Evolutionary conservation across 2,888 invertebrate genomes (phyloP).

Genomic region (Phrixothrix hirtus): DNA sequence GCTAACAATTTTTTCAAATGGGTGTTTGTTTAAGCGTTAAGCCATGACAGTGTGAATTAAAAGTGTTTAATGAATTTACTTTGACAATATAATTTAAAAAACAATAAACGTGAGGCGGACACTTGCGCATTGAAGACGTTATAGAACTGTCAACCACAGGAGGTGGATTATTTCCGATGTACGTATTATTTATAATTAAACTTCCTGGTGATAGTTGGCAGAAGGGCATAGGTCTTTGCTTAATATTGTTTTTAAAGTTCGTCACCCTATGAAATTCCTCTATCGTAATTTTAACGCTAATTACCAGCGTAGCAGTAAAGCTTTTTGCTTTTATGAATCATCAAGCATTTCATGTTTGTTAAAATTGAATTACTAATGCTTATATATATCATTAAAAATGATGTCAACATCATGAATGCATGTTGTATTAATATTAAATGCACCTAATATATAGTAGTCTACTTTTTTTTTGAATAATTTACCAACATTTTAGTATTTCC

Average conservation of each 20-base stretch:
- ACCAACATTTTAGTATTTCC: conserved; percentile 13
- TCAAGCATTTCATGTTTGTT: conserved; percentile 12
- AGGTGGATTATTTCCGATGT: conserved; percentile 35
- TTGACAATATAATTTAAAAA: conserved; percentile 39
- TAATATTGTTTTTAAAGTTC: conserved; percentile 29
- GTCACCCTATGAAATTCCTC: conserved; percentile 17
- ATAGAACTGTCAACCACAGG: conserved; percentile 30
- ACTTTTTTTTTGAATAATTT: conserved; percentile 33
- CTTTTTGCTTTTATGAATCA: conserved; percentile 23
- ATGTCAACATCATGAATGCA: conserved; percentile 19
- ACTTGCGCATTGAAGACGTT: conserved; percentile 25
- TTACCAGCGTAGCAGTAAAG: conserved; percentile 16
- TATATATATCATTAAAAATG: conserved; percentile 18
- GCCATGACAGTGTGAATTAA: conserved; percentile 56
- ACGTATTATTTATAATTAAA: conserved; percentile 35
- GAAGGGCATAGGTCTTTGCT: conserved; percentile 29
- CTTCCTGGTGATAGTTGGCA: conserved; percentile 30
- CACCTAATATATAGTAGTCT: conserved; percentile 22
- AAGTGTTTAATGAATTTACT: conserved; percentile 47
- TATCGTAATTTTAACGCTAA: conserved; percentile 10
- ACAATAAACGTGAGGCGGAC: conserved; percentile 37
- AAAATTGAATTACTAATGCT: conserved; percentile 25
- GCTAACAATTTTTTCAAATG: conserved; percentile 40
- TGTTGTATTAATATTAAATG: conserved; percentile 20
- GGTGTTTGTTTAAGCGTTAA: conserved; percentile 46